Base-by-base conservation (phyloP, 2,113 vertebrate genomes). In the Charadrius vociferus region DNA sequence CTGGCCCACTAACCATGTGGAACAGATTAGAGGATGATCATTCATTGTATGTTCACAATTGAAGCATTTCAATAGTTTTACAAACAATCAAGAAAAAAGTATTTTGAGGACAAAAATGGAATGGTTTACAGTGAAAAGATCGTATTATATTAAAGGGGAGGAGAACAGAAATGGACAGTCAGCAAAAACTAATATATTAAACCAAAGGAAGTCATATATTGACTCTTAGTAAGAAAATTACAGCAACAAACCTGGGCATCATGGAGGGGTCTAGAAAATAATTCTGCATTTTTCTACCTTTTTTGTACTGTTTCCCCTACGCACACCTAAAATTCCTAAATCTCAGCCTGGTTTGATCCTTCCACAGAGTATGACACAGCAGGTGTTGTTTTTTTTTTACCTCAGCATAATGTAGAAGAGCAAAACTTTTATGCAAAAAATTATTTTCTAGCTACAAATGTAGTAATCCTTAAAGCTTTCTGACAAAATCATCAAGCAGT, bases 61-160 rank as follows among this genome's bases (percentile, higher is more conserved):
- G 72, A 88, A 94, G 68, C 75, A 88, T 92, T 94, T 94, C 67
- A 68, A 85, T 80, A 72, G 78, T 70, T 89, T 58, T n/a, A 86
- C 7, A 95, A 88, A 87, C 81, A 89, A 81, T 22, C 39, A 63
- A 61, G 62, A 47, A 67, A 41, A 41, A 72, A 85, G 8, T 3
- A 56, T 63, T 87, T 68, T 67, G 47, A 68, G 56, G 74, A 91
- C n/a, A 87, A 87, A 90, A 91, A 56, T 20, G 14, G 56, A 90
- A 85, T 53, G 34, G 16, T 16, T 93, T 74, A 67, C 26, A 75
- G 18, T 61, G 55, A 88, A 85, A 59, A 26, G 2, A 36, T 8
- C 67, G 7, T 24, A 73, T 36, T 62, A 15, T 47, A 77, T 50
- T 72, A 77, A 41, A 66, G 18, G 7, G 8, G 5, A 79, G 21